Evolutionary conservation across 1,140 invertebrate genomes (phyloP).

Genomic region (Pachyrhynchus sulphureomaculatus): DNA sequence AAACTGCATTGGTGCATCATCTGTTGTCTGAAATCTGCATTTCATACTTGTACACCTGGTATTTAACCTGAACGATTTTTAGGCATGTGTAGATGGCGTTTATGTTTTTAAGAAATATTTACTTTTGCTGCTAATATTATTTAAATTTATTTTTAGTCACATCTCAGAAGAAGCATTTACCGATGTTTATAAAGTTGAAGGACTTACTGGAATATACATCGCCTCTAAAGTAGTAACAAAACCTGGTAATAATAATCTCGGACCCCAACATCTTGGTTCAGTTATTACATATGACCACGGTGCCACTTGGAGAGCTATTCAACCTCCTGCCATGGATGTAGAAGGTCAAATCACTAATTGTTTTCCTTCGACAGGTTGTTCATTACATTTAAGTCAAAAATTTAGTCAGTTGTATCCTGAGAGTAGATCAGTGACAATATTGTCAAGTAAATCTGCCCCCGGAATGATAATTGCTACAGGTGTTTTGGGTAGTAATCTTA

Average conservation of each 20-base stretch:
- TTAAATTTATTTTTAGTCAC: constrained; percentile 59
- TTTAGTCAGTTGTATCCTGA: constrained; percentile 81
- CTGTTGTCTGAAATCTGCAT: no score
- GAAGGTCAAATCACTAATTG: constrained; percentile 67
- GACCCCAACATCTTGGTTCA: constrained; percentile 72
- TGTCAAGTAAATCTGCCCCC: constrained; percentile 83
- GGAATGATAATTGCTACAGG: constrained; percentile 87
- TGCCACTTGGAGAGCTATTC: constrained; percentile 74
- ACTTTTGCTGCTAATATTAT: no score
- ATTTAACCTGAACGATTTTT: no score
- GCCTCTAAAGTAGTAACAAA: constrained; percentile 71
- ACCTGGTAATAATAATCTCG: constrained; percentile 56
- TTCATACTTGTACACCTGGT: no score
- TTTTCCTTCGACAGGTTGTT: constrained; percentile 65
- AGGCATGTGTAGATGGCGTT: no score
- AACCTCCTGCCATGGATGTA: constrained; percentile 66
- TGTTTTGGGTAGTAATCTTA: constrained; percentile 61
- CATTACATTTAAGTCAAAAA: constrained; percentile 83
- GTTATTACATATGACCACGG: constrained; percentile 89
- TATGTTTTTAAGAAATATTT: no score
- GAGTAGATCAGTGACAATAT: constrained; percentile 75
- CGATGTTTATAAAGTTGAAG: constrained; percentile 87
- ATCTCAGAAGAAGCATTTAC: constrained; percentile 79
- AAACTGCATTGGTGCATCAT: no score
- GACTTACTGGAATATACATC: constrained; percentile 85